Conservation (phyloP, 2,888 invertebrate species). For the Pollenia labialis region DNA sequence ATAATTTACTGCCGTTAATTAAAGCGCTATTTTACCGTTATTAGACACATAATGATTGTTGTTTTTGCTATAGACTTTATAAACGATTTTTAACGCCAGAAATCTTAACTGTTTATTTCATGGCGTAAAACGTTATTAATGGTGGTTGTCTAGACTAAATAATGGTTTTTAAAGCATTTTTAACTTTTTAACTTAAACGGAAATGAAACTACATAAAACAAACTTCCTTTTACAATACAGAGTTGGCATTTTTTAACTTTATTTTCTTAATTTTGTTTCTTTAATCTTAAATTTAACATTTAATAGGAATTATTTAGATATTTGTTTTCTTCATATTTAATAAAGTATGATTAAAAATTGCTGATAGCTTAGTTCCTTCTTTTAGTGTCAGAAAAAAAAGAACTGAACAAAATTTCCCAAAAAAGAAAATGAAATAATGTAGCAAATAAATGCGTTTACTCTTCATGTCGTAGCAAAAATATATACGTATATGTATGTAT, state of each 20-base stretch:
- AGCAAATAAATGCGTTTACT: conserved; percentile 31
- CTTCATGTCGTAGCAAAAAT: no score
- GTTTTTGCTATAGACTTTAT: not conserved
- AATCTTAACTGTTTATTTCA: no score
- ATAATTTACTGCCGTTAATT: no score
- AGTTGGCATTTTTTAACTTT: not conserved
- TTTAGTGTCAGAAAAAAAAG: conserved; percentile 1
- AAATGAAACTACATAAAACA: not conserved
- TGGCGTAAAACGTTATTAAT: no score
- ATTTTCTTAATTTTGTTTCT: not conserved
- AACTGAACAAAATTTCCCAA: not conserved
- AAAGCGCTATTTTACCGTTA: not conserved
- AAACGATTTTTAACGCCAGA: not conserved
- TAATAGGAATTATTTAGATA: not conserved
- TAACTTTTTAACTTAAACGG: no score
- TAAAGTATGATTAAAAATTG: not conserved
- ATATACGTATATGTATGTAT: no score
- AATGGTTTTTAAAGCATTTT: no score
- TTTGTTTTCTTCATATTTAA: not conserved
- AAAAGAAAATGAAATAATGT: not conserved
- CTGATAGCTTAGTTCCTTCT: not conserved
- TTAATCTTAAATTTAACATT: conserved; percentile 20
- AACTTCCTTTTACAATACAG: not conserved
- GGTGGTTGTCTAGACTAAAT: no score
- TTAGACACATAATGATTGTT: not conserved